Conservation (phyloP, 2,888 invertebrate genomes). For the Dryobotodes eremita region DNA sequence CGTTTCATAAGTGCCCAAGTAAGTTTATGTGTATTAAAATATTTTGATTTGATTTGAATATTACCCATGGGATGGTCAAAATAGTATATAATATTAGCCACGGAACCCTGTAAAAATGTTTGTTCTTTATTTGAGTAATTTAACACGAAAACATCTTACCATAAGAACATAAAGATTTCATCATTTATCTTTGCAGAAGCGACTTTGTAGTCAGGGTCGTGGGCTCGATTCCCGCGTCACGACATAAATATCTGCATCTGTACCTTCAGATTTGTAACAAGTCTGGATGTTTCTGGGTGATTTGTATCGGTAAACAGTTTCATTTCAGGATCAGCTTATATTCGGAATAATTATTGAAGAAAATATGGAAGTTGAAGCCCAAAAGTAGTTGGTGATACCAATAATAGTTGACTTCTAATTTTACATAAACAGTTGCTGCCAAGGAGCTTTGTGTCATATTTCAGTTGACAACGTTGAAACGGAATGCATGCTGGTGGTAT, state of each 20-base stretch:
- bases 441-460: not conserved
- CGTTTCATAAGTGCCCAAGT: too few relatives aligned
- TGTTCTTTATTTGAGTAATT: not conserved
- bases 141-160: not conserved
- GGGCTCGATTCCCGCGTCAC: conserved; percentile 40
- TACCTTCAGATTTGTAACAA: conserved; percentile 11
- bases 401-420: not conserved
- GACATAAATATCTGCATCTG: conserved; percentile 14
- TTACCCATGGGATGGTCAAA: not conserved
- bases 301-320: conserved; percentile 29
- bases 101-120: conserved; percentile 4
- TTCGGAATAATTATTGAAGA: not conserved
- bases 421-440: not conserved
- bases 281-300: conserved; percentile 12
- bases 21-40: too few relatives aligned
- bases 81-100: not conserved
- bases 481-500: not conserved
- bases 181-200: conserved; percentile 4
- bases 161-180: conserved; percentile 26
- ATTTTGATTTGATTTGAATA: too few relatives aligned
- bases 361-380: not conserved
- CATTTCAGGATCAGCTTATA: not conserved
- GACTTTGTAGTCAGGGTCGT: conserved; percentile 42
- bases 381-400: not conserved
- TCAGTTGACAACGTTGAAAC: not conserved